Conservation (phyloP, 23 tunicate species). For the Diplosoma virens region DNA sequence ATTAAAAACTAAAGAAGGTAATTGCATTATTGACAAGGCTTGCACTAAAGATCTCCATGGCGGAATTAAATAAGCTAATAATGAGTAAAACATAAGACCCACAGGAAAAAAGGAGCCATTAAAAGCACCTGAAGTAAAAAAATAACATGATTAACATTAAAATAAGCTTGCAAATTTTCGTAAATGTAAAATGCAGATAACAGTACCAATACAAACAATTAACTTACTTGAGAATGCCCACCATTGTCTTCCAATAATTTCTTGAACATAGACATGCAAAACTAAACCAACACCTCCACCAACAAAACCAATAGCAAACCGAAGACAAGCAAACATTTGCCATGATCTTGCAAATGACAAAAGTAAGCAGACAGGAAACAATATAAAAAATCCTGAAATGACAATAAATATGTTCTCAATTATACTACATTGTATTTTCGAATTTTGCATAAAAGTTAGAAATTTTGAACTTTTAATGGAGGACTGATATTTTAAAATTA, state of each 20-base stretch:
- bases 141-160: no score
- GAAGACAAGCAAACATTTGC: conserved; percentile 48
- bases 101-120: conserved; percentile 13
- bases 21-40: neutral
- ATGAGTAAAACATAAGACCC: neutral
- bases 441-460: no score
- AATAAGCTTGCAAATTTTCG: no score
- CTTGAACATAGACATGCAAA: conserved; percentile 69
- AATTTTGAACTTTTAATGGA: no score
- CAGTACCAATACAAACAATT: neutral
- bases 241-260: conserved; percentile 53
- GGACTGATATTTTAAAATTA: no score
- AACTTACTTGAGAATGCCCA: conserved; percentile 70
- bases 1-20: conserved; percentile 7
- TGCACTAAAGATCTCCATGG: conserved; percentile 28
- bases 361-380: conserved; percentile 35
- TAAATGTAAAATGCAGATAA: no score
- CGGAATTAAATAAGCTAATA: conserved; percentile 32
- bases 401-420: no score
- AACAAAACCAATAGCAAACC: conserved; percentile 70
- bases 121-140: conserved; percentile 12
- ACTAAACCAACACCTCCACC: conserved; percentile 74
- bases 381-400: conserved; percentile 25
- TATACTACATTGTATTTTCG: no score
- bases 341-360: conserved; percentile 41